phyloP scores from a whole-genome alignment of 1,140 invertebrate species.

The Brachionus koreanus region DNA sequence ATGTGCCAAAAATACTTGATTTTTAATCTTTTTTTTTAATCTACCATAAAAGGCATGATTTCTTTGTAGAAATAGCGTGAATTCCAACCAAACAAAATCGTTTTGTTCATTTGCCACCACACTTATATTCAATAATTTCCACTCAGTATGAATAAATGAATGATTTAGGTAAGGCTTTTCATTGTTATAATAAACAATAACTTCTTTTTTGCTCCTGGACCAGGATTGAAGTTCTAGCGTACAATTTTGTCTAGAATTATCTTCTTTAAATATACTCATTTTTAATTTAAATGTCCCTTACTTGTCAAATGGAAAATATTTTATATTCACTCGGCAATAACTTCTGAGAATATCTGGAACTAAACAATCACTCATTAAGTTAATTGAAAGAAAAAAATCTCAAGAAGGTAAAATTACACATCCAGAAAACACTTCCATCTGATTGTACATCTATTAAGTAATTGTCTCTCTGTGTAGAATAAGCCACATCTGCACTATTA shows the following conservation, averaged over 20 bases:
- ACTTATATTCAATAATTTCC: constrained; percentile 32
- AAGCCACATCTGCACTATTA: constrained; percentile 42
- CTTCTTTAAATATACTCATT: background rate
- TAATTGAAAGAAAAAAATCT: background rate
- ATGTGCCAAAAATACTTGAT: too few relatives aligned
- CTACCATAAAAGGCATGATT: constrained; percentile 42
- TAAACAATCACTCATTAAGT: background rate
- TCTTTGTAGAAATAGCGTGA: constrained; percentile 1
- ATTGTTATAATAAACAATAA: constrained; percentile 16
- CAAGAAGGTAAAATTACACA: background rate
- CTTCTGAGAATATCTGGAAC: constrained; percentile 37
- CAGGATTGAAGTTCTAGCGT: constrained; percentile 40
- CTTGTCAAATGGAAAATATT: constrained; percentile 44
- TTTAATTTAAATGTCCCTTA: background rate
- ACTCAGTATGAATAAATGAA: constrained; percentile 42
- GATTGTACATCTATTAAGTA: constrained; percentile 37
- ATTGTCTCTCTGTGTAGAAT: constrained; percentile 39
- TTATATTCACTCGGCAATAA: constrained; percentile 38
- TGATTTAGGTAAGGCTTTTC: constrained; percentile 27
- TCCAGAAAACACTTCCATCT: constrained; percentile 34
- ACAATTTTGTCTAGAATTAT: constrained; percentile 12
- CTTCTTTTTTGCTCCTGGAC: constrained; percentile 31
- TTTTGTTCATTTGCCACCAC: background rate
- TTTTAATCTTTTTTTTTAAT: background rate
- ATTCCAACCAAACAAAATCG: constrained; percentile 38